Conservation (phyloP, 2,113 vertebrate genomes). For the Mandrillus leucophaeus region DNA sequence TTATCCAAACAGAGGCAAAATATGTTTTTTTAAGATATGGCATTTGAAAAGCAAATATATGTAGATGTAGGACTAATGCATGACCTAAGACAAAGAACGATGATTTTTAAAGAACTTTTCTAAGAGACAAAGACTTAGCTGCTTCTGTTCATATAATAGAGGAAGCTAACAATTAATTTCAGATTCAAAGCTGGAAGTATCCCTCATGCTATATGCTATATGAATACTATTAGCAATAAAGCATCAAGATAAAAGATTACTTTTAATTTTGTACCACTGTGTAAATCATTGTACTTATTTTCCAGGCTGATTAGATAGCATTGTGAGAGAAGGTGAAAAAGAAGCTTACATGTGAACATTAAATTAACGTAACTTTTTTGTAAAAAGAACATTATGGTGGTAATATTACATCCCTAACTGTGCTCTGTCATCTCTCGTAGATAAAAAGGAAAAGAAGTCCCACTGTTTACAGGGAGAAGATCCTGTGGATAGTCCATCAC, state of each 20-base stretch:
- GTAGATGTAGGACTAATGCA: background rate
- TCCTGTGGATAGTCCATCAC: background rate
- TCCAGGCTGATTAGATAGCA: background rate
- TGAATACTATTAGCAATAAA: background rate
- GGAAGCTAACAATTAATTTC: background rate
- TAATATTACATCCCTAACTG: slow-evolving; percentile 29
- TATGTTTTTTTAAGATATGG: background rate
- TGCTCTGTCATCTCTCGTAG: background rate
- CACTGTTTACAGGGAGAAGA: slow-evolving; percentile 5
- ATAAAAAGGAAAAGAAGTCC: slow-evolving; percentile 46
- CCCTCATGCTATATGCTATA: background rate
- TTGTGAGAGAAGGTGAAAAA: background rate
- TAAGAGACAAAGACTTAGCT: background rate
- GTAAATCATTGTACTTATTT: slow-evolving; percentile 19
- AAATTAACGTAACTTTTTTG: slow-evolving; percentile 52
- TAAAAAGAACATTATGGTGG: slow-evolving; percentile 9
- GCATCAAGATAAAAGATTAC: background rate
- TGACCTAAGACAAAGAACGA: background rate
- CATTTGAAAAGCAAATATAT: background rate
- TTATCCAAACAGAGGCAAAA: background rate
- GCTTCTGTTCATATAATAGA: background rate
- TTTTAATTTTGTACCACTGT: slow-evolving; percentile 3
- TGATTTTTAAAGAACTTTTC: background rate
- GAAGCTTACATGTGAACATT: background rate
- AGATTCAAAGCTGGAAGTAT: background rate